Evolutionary conservation across 2,113 vertebrate genomes (phyloP).

Genomic region (Pelusios castaneus): DNA sequence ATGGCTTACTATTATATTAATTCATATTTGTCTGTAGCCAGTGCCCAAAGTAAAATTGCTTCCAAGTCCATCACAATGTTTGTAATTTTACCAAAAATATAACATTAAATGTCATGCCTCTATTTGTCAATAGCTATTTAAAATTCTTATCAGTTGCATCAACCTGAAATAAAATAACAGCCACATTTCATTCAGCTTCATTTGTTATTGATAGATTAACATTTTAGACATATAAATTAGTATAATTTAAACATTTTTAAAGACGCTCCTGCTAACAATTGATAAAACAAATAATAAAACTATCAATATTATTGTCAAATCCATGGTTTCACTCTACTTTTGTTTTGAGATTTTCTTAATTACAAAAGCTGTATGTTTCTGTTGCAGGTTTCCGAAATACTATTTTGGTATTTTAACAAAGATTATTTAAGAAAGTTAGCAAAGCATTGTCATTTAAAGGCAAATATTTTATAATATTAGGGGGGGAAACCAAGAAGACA

Average conservation of each 20-base stretch:
- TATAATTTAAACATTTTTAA: not conserved
- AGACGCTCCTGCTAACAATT: not conserved
- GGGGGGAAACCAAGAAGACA: not conserved
- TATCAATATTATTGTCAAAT: not conserved
- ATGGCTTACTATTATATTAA: conserved; percentile 36
- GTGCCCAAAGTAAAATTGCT: not conserved
- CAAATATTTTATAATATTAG: not conserved
- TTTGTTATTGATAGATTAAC: not conserved
- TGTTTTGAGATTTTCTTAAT: not conserved
- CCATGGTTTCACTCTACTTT: not conserved
- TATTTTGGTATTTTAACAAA: not conserved
- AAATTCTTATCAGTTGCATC: conserved; percentile 20
- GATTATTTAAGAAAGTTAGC: not conserved
- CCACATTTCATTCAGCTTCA: not conserved
- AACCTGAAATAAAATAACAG: conserved; percentile 9
- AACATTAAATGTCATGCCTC: not conserved
- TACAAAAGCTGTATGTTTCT: not conserved
- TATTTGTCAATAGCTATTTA: conserved; percentile 13
- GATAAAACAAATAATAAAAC: not conserved
- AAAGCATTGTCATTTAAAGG: not conserved
- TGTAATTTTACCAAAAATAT: conserved; percentile 21
- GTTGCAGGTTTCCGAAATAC: not conserved
- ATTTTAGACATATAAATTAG: not conserved
- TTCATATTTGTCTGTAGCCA: not conserved
- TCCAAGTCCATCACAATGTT: conserved; percentile 1